Base-by-base conservation (phyloP, 2,113 vertebrate species). In the Corapipo altera region DNA sequence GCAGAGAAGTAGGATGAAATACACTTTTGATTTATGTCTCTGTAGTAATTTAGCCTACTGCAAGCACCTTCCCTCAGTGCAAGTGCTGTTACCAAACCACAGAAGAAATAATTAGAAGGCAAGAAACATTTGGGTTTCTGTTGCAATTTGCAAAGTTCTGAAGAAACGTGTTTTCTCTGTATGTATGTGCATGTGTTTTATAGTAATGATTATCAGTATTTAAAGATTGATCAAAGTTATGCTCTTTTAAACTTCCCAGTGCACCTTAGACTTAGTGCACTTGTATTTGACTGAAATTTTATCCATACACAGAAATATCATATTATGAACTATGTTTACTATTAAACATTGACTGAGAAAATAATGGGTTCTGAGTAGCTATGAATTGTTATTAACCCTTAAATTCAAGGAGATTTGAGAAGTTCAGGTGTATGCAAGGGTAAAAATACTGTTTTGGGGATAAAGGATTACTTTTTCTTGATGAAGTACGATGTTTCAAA, bases 31-130 rank as follows among this genome's bases (percentile, higher is more conserved):
- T 89, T 96, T 76, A 64, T 84, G 27, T 71, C 37, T 20, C 13
- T 67, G 7, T 85, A 21, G 33, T 90, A 65, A 77, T 82, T 91
- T 58, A 85, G 37, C 16, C 75, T 83, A 35, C 62, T 59, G 22
- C 59, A 74, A 85, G 54, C 75, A 52, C 58, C 2, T 12, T 85
- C 41, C 46, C 41, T 87, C 41, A 37, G 28, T 69, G 46, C 37
- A 66, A 81, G 28, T 77, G 77, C 62, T 92, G 64, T 88, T 86
- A 77, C n/a, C 55, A 91, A 91, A 64, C 59, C 59, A 86, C 48
- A 75, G 23, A 93, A 95, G 66, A 73, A 81, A 64, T 76, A 95
- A 93, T 91, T 91, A 91, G 48, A 77, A 84, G 90, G 58, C 71
- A 79, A 85, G 78, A 85, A 85, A 83, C 43, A 55, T 66, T 85